Base-by-base conservation (phyloP, 2,888 invertebrate genomes). In the Ectemnius cavifrons region DNA sequence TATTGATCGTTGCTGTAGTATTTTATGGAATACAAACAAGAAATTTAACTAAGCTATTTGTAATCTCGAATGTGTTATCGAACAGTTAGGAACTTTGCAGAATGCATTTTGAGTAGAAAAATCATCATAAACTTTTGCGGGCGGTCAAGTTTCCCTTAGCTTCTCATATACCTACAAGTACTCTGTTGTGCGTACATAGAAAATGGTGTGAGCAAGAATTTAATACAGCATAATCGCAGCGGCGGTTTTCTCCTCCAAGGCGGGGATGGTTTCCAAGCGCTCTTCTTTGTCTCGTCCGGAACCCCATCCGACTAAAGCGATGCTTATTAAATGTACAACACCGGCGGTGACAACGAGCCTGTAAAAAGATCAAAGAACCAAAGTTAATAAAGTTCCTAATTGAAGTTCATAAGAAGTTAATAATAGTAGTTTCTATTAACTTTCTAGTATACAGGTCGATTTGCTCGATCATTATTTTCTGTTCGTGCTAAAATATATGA, bases 211-310 rank as follows among this genome's bases (percentile, higher is more conserved):
- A 70, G 61, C 56, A 14, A 16, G n/a, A 14, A 56, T 56, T 77
- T 69, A 96, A 88, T 96, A 96, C 79, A 96, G 91, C 95, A 97
- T 96, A 87, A 97, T 97, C 86, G 96, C 96, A 73, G 96, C 96
- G 82, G 95, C 95, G 74, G 95, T 94, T 90, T 96, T 96, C 89
- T 96, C 96, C 86, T 96, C 95, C 67, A 94, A 92, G 61, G 94
- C 95, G 28, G 94, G 96, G 76, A 93, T 92, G 57, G 94, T 93
- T 88, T 94, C 94, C 13, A 92, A 78, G 62, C 87, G 88, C 72
- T 89, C 92, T 82, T 94, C 94, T 23, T 94, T 92, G 0, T 92
- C 92, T 85, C 95, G 95, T 58, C 94, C 93, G 78, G 95, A 95
- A 14, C 96, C 96, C 80, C 96, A 93, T 73, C 94, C 93, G 18